phyloP scores from a whole-genome alignment of 2,113 vertebrate species.

The Heterotilapia buettikoferi region DNA sequence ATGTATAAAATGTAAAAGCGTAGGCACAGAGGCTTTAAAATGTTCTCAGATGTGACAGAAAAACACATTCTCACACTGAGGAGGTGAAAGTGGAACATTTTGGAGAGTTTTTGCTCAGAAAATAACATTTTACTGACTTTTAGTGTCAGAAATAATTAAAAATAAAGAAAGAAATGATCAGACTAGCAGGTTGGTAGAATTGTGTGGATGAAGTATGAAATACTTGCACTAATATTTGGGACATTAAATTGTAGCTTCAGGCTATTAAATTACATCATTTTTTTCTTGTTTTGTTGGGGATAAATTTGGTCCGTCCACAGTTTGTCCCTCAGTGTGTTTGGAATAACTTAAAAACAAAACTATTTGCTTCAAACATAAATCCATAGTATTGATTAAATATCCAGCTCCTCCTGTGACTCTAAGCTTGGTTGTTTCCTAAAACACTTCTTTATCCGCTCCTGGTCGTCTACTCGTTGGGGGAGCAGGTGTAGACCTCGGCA shows the following conservation, averaged over 20 bases:
- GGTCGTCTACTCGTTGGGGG: not conserved
- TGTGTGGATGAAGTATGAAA: not conserved
- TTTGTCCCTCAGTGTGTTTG: not conserved
- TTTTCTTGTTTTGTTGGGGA: not conserved
- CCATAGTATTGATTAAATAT: not conserved
- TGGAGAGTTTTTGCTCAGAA: fast-evolving
- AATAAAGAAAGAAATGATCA: not conserved
- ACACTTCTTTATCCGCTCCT: not conserved
- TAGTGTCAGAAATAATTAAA: fast-evolving
- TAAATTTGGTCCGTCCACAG: not conserved
- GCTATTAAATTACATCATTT: fast-evolving
- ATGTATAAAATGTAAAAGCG: not conserved
- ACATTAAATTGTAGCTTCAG: not conserved
- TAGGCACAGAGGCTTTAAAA: not conserved
- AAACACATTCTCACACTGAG: not conserved
- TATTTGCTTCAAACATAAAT: not conserved
- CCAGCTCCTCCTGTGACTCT: not conserved
- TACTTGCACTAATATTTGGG: fast-evolving
- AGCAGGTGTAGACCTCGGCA: not conserved
- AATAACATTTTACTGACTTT: not conserved
- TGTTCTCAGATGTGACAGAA: not conserved
- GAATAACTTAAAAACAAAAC: not conserved
- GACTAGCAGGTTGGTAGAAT: not conserved
- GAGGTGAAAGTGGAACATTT: not conserved
- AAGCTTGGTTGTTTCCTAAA: not conserved